These are phyloP conservation scores for Pseudopodoces humilis DNA, from an alignment of 2,113 vertebrate species.

Conservation along the genomic window DNA sequence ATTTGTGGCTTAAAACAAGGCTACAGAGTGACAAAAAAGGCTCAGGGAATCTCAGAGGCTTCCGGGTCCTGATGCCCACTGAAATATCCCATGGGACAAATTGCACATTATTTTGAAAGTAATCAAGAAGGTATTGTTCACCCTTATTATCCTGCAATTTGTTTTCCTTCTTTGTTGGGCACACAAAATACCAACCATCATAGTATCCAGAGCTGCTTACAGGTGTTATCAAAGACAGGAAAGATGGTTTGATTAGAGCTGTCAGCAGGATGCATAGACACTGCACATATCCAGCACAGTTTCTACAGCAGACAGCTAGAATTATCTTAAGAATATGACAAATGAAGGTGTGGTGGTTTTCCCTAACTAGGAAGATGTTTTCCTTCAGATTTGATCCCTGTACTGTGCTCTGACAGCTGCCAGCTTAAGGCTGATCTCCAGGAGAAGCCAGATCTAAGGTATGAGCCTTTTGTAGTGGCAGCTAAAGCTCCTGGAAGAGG, in stretches of 20 bases:
- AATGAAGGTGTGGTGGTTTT: not conserved
- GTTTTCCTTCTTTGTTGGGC: not conserved
- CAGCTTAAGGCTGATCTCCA: not conserved
- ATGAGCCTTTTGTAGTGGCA: not conserved
- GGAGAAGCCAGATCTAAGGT: not conserved
- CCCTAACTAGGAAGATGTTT: slow-evolving; percentile 6
- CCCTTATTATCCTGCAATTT: not conserved
- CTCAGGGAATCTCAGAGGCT: not conserved
- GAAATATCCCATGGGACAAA: not conserved
- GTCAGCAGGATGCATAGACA: slow-evolving; percentile 27
- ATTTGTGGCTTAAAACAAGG: not conserved
- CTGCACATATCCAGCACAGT: not conserved
- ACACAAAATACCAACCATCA: not conserved
- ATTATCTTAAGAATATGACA: slow-evolving; percentile 30
- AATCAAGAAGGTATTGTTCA: not conserved
- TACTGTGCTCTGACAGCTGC: not conserved
- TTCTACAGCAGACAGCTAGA: not conserved
- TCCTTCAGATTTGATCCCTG: not conserved
- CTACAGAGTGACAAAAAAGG: not conserved
- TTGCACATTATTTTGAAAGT: not conserved
- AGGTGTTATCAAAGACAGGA: not conserved
- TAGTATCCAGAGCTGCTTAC: not conserved
- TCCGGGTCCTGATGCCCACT: not conserved
- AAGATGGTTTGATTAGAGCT: slow-evolving; percentile 1
- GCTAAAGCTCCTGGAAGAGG: not conserved